phyloP scores from a whole-genome alignment of 2,888 invertebrate species.

The Archips xylosteana region DNA sequence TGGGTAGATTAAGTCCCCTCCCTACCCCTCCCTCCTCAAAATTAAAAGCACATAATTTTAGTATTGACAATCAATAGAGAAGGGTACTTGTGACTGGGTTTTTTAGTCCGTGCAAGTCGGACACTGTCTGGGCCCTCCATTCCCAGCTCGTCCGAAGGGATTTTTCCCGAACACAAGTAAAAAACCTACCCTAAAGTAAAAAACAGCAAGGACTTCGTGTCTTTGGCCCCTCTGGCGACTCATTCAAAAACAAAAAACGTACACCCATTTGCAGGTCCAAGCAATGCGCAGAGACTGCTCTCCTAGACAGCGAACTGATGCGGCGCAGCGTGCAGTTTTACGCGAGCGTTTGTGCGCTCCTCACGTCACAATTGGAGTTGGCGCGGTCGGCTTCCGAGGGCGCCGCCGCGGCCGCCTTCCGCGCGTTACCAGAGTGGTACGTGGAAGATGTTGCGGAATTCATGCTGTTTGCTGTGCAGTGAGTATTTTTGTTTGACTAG shows the following conservation, averaged over 20 bases:
- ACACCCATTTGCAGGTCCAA: constrained; percentile 87
- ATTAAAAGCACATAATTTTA: no score
- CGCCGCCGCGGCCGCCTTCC: constrained; percentile 88
- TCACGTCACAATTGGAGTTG: constrained; percentile 88
- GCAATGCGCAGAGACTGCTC: constrained; percentile 95
- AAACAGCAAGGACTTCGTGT: no score
- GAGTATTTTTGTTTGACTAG: constrained; percentile 74
- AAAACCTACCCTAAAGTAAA: no score
- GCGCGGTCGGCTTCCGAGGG: constrained; percentile 81
- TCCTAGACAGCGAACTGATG: constrained; percentile 94
- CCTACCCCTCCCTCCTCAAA: no score
- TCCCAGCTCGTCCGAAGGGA: no score
- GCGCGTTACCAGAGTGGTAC: constrained; percentile 98
- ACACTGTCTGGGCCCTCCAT: no score
- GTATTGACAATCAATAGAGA: no score
- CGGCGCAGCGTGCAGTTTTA: constrained; percentile 95
- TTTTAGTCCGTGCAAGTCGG: no score
- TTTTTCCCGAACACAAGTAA: no score
- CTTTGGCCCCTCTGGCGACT: no score
- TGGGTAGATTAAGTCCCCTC: no score
- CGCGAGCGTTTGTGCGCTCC: constrained; percentile 92
- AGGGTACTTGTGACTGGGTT: no score
- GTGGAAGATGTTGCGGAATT: constrained; percentile 99
- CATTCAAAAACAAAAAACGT: background rate
- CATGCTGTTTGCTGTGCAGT: constrained; percentile 96